Conservation (phyloP, 2,888 invertebrate genomes). For the Nomada lathburiana region DNA sequence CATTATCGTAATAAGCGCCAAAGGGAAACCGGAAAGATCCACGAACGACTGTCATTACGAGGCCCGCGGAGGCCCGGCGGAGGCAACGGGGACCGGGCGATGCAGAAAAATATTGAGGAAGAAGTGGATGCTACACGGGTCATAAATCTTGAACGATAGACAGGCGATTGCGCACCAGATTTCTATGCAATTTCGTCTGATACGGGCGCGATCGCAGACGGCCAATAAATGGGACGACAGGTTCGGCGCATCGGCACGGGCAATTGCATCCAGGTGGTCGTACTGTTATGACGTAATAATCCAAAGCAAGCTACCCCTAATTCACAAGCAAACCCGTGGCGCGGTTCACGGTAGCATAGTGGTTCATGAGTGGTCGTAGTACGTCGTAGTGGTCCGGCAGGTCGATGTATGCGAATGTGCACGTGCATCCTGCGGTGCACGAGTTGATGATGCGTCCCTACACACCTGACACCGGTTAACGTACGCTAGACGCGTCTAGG, state of each 20-base stretch:
- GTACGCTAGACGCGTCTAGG: slow-evolving; percentile 72
- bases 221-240: slow-evolving; percentile 78
- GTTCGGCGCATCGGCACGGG: slow-evolving; percentile 71
- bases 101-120: neutral
- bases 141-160: neutral
- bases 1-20: slow-evolving; percentile 37
- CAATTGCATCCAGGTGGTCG: slow-evolving; percentile 80
- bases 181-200: slow-evolving; percentile 45
- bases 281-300: slow-evolving; percentile 80
- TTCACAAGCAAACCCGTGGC: slow-evolving; percentile 70
- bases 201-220: slow-evolving; percentile 47
- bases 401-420: slow-evolving; percentile 61
- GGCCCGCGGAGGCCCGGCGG: neutral
- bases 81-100: neutral
- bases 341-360: slow-evolving; percentile 43
- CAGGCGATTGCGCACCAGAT: slow-evolving; percentile 11
- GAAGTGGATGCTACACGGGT: neutral
- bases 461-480: slow-evolving; percentile 79
- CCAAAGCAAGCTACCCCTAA: slow-evolving; percentile 78
- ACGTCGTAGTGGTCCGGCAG: slow-evolving; percentile 48
- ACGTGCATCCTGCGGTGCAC: slow-evolving; percentile 58
- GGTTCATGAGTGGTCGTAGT: slow-evolving; percentile 47
- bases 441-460: slow-evolving; percentile 73
- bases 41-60: neutral
- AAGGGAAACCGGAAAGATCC: neutral